Evolutionary conservation across 2,113 vertebrate species (phyloP).

Genomic region (Paracanthobrama guichenoti): DNA sequence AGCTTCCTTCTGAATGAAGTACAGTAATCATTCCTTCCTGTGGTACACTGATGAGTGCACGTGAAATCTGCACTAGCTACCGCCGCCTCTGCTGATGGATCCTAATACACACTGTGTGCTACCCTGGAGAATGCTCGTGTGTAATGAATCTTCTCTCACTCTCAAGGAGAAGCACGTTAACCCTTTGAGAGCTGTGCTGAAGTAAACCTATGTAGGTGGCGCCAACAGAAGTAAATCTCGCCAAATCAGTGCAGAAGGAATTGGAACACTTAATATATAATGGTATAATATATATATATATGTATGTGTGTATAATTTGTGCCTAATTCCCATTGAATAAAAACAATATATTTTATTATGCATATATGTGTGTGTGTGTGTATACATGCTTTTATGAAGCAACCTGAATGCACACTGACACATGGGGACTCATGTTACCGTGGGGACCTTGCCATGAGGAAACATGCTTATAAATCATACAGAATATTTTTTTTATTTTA

Average conservation of each 20-base stretch:
- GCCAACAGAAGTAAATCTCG: background rate
- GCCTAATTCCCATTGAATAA: too few relatives aligned
- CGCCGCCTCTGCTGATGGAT: background rate
- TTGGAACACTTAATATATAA: too few relatives aligned
- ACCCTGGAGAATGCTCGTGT: slow-evolving; percentile 7
- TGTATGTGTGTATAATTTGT: too few relatives aligned
- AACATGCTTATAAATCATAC: too few relatives aligned
- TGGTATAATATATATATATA: too few relatives aligned
- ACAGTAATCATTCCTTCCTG: background rate
- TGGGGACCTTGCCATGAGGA: too few relatives aligned
- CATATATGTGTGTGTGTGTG: too few relatives aligned
- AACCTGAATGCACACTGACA: too few relatives aligned
- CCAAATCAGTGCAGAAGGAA: background rate
- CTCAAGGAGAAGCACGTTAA: slow-evolving; percentile 4
- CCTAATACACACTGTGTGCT: background rate
- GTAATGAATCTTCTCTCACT: background rate
- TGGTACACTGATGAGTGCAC: background rate
- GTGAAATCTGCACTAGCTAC: background rate
- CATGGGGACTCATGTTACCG: too few relatives aligned
- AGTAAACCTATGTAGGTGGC: slow-evolving; percentile 13
- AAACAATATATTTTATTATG: too few relatives aligned
- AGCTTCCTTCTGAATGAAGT: slow-evolving; percentile 8
- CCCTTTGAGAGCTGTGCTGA: background rate
- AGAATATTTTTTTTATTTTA: too few relatives aligned
- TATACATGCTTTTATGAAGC: too few relatives aligned